Conservation (phyloP, 2,888 invertebrate genomes). For the Allygus modestus region DNA sequence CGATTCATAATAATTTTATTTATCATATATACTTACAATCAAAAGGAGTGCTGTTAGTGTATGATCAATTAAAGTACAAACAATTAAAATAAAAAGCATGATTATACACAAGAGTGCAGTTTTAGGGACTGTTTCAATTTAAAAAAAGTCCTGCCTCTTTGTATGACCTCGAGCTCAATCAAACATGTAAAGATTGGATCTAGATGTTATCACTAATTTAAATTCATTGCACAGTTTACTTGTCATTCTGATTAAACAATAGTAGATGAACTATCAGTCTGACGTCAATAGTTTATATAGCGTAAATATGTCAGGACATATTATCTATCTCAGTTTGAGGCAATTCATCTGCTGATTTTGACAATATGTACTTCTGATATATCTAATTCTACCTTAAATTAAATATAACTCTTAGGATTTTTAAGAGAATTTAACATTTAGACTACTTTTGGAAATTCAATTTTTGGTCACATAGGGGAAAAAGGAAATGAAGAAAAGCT, state of each 20-base stretch:
- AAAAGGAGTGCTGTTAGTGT: neutral
- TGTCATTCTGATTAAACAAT: slow-evolving; percentile 9
- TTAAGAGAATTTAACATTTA: too few relatives aligned
- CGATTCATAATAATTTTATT: too few relatives aligned
- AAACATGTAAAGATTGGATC: slow-evolving; percentile 24
- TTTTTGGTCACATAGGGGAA: too few relatives aligned
- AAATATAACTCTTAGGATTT: too few relatives aligned
- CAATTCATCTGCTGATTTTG: too few relatives aligned
- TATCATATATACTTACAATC: neutral
- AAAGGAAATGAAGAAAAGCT: too few relatives aligned
- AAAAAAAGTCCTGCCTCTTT: neutral
- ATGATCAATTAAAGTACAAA: neutral
- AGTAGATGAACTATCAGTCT: neutral
- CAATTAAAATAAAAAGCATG: neutral
- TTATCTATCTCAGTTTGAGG: too few relatives aligned
- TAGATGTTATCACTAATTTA: neutral
- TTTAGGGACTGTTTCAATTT: neutral
- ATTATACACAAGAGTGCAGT: neutral
- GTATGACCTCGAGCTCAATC: neutral
- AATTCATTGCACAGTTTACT: neutral
- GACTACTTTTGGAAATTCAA: too few relatives aligned
- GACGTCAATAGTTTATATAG: neutral
- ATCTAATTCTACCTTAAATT: too few relatives aligned
- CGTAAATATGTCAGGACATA: too few relatives aligned
- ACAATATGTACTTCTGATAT: too few relatives aligned